Base-by-base conservation (phyloP, 2,888 invertebrate species). In the Oligia fasciuncula region DNA sequence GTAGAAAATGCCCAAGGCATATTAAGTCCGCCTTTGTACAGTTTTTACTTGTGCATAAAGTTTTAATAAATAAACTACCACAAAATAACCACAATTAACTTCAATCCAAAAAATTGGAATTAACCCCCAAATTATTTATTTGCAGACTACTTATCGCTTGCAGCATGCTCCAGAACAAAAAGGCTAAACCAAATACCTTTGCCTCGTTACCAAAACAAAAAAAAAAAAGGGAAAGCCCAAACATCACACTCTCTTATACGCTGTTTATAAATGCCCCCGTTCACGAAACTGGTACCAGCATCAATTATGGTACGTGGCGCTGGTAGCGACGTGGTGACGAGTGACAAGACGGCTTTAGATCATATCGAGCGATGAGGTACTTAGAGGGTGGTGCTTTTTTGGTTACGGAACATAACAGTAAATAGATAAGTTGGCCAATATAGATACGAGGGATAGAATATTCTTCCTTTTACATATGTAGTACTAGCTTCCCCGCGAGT, bases 341-440 rank as follows among this genome's bases (percentile, higher is more conserved):
- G 92, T 94, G 94, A 95, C 95, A 95, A 91, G 91, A 86, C 90
- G 90, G 91, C 93, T 93, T 94, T 91, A 95, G 95, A 95, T 95
- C 91, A 92, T 95, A 95, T 95, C 95, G 86, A 82, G 74, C 79
- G 87, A 91, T 91, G 91, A 91, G 75, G 71, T 43, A 49, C 35
- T 51, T 92, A 95, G 87, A 94, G 94, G 90, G 0, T 93, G 95
- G 23, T 91, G 73, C 40, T 65, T 81, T 57, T 83, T 83, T 57
- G 29, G 29, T 63, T 29, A 23, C 23, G 43, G 8, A 46, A 66
- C n/a, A n/a, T n/a, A n/a, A n/a, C 19, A 68, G 68, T 35, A 8
- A 77, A 35, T 75, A 1, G 6, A 29, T 54, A 70, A 63, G 6
- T 29, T 29, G 6, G 29, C 0, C 49, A 49, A 13, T 13, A 49